Evolutionary conservation across 1,140 invertebrate genomes (phyloP), one percentile per base, ranked within the genome.

Genomic region (Drosophila lacertosa): DNA sequence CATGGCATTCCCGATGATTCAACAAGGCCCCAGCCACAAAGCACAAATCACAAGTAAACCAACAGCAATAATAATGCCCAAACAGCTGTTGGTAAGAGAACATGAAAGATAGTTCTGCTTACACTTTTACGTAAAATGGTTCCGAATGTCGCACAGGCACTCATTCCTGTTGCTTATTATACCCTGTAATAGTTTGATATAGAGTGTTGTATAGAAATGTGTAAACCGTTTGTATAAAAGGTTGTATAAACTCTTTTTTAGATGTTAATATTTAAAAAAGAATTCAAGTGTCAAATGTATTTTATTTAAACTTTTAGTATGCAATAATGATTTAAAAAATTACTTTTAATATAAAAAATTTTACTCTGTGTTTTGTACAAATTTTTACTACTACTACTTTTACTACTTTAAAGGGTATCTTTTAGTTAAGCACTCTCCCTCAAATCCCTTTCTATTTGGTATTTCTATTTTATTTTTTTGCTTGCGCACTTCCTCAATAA

Each of bases 401-500:
- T 35, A 11, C n/a, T 35, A 35, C n/a, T 1, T 44, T n/a, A 37
- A 2, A 39, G 50, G 51, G 33, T 54, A 54, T 54, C 10, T 40
- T 4, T 5, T 4, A 13, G 22, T 37, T 13, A 4, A 6, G 13
- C 51, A 20, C 2, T 26, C 2, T 20, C 2, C 13, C 6, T 20
- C 22, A 16, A 26, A n/a, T 9, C 1, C 0, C 4, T 18, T 37
- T 44, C n/a, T 32, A 26, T 65, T 47, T 13, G 5, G 15, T 22
- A 15, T 24, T 63, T 13, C 47, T n/a, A 29, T 16, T 59, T 72
- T 50, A 58, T 71, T n/a, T 35, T 16, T 59, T 72, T 50, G 62
- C 75, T 65, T 78, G 79, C 82, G 77, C 70, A 88, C 77, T 86
- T 86, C 81, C 82, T 77, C 82, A 82, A 86, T 78, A 88, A 88